A percentile compares a stretch with the other conserved stretches of the same genome.
phyloP scores from a whole-genome alignment of 1,140 invertebrate genomes.

The Triops cancriformis region DNA sequence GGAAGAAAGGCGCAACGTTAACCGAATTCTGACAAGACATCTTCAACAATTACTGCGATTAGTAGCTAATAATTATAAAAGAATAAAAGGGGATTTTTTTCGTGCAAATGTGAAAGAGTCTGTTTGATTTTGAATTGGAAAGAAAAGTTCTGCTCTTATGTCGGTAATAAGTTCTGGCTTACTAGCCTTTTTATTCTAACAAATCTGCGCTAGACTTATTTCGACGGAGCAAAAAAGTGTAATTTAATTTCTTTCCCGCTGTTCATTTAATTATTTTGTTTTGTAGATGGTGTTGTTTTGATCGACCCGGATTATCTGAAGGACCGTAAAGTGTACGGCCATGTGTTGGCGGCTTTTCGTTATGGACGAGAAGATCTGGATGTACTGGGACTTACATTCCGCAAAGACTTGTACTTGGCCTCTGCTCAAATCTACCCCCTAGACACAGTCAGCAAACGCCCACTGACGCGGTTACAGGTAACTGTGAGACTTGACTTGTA shows the following conservation, averaged over 20 bases:
- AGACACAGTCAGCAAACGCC: conserved; percentile 47
- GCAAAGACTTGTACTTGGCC: conserved; percentile 87
- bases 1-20: no score
- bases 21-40: no score
- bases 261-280: not conserved
- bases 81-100: not conserved
- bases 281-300: conserved; percentile 82
- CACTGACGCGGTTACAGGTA: conserved; percentile 54
- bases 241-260: no score
- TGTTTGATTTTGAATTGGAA: no score
- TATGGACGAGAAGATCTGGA: conserved; percentile 98
- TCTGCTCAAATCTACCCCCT: conserved; percentile 78
- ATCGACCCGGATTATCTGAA: conserved; percentile 85
- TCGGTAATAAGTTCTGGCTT: no score
- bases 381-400: conserved; percentile 94
- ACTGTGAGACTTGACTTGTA: conserved; percentile 21
- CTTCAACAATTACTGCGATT: no score
- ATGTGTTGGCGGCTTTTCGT: conserved; percentile 90
- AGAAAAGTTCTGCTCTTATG: no score
- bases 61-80: no score
- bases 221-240: not conserved
- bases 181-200: not conserved
- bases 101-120: not conserved
- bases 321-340: conserved; percentile 74
- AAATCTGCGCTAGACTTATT: not conserved